Evolutionary conservation across 2,113 vertebrate species (phyloP).

Genomic region (Cololabis saira): DNA sequence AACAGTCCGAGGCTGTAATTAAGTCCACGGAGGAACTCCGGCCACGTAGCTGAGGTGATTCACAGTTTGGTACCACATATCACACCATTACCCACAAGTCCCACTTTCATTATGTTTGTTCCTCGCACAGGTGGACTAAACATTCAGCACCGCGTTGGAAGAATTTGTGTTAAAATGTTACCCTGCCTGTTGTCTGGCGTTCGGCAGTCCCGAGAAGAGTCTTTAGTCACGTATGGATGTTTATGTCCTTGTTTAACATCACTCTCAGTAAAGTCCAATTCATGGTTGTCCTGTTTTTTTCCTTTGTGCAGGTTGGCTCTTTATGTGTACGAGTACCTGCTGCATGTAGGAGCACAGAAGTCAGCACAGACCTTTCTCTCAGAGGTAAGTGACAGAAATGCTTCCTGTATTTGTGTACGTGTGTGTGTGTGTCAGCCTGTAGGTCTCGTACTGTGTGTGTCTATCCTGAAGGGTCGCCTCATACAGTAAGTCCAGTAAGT

Average conservation of each 20-base stretch:
- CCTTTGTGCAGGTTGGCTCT: conserved; percentile 90
- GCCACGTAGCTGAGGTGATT: conserved; percentile 19
- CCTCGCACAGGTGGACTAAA: too few species aligned
- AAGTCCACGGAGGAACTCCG: conserved; percentile 30
- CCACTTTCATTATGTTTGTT: background rate
- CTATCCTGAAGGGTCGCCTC: conserved; percentile 27
- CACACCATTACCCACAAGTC: conserved; percentile 2
- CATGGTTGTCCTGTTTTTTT: conserved; percentile 21
- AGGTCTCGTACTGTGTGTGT: conserved; percentile 31
- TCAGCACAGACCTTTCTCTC: conserved; percentile 98
- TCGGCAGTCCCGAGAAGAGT: too few species aligned
- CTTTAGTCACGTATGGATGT: too few species aligned
- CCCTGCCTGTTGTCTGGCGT: too few species aligned
- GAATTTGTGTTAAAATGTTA: too few species aligned
- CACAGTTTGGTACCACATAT: conserved; percentile 12
- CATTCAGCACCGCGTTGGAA: too few species aligned
- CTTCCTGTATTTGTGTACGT: conserved; percentile 20
- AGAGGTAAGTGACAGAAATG: conserved; percentile 87
- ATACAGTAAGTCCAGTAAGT: conserved; percentile 42
- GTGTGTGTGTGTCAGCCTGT: conserved; percentile 8
- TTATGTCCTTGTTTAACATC: too few species aligned
- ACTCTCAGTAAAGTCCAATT: conserved; percentile 8
- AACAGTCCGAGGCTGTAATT: conserved; percentile 68
- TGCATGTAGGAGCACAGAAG: conserved; percentile 99
- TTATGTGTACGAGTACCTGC: conserved; percentile 98